Percentiles rank a stretch among this genome's conserved stretches.
Evolutionary conservation across 2,113 vertebrate species (phyloP).

Genomic region (Antennarius striatus): DNA sequence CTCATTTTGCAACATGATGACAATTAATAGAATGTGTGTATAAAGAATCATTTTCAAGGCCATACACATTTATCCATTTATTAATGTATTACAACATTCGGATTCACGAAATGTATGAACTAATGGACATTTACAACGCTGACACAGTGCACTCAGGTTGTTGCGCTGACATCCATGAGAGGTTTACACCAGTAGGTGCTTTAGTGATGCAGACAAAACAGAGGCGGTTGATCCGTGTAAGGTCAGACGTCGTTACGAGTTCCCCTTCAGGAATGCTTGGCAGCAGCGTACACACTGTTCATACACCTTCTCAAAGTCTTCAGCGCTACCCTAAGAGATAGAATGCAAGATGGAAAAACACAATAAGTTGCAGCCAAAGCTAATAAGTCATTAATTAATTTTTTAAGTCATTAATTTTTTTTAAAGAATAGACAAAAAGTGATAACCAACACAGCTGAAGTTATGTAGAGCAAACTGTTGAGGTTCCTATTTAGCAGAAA

Average conservation of each 20-base stretch:
- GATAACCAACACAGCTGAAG: neutral
- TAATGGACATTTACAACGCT: constrained; percentile 28
- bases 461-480: neutral
- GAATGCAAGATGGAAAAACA: neutral
- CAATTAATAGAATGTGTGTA: neutral
- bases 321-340: constrained; percentile 83
- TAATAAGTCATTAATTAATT: neutral
- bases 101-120: constrained; percentile 27
- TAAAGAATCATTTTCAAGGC: constrained; percentile 4
- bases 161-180: neutral
- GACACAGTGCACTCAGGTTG: constrained; percentile 1
- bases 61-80: constrained; percentile 7
- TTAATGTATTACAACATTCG: constrained; percentile 12
- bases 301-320: constrained; percentile 89
- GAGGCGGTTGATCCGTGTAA: constrained; percentile 8
- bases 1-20: neutral
- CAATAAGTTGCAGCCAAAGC: neutral
- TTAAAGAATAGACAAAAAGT: neutral
- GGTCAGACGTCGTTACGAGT: constrained; percentile 61
- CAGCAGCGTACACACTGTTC: constrained; percentile 87
- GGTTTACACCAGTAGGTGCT: constrained; percentile 3
- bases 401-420: neutral
- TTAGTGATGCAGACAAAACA: constrained; percentile 8
- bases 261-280: constrained; percentile 82
- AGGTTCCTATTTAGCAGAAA: constrained; percentile 6